phyloP scores from a whole-genome alignment of 2,888 invertebrate genomes.

The Sicus ferrugineus region DNA sequence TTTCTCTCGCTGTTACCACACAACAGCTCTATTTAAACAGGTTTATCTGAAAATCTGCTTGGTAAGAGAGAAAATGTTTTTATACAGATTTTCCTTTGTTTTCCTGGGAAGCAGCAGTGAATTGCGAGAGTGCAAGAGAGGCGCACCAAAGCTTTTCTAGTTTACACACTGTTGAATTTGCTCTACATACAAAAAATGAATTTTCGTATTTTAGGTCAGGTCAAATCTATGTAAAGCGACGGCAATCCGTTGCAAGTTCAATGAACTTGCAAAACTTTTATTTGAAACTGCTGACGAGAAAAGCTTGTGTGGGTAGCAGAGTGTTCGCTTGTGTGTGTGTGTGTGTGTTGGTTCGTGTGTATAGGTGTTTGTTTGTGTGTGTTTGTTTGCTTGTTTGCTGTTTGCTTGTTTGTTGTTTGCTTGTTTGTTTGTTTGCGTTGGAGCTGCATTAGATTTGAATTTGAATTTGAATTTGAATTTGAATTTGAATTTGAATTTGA shows the following conservation, averaged over 20 bases:
- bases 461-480: slow-evolving; percentile 1
- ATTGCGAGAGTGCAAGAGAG: slow-evolving; percentile 14
- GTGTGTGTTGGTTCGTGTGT: slow-evolving; percentile 13
- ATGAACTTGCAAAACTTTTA: slow-evolving; percentile 56
- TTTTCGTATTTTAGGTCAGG: slow-evolving; percentile 63
- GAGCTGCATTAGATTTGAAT: slow-evolving; percentile 6
- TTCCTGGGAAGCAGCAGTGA: background rate
- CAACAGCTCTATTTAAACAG: no score
- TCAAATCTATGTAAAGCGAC: slow-evolving; percentile 57
- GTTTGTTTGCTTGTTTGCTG: slow-evolving; percentile 8
- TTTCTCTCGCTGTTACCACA: no score
- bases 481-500: background rate
- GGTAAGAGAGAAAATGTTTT: background rate
- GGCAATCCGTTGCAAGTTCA: slow-evolving; percentile 56
- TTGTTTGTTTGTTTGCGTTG: slow-evolving; percentile 12
- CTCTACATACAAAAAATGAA: slow-evolving; percentile 48
- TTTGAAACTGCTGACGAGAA: slow-evolving; percentile 43
- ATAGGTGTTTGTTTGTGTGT: slow-evolving; percentile 41
- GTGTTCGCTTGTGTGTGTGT: slow-evolving; percentile 25
- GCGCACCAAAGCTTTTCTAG: slow-evolving; percentile 28
- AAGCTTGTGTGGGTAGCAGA: slow-evolving; percentile 39
- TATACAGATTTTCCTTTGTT: background rate
- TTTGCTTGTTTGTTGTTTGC: slow-evolving; percentile 22
- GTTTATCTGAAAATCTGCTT: background rate
- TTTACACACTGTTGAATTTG: slow-evolving; percentile 48